Evolutionary conservation across 2,797 vertebrate genomes (phyloP).

Genomic region (Sebastiscus tertius): DNA sequence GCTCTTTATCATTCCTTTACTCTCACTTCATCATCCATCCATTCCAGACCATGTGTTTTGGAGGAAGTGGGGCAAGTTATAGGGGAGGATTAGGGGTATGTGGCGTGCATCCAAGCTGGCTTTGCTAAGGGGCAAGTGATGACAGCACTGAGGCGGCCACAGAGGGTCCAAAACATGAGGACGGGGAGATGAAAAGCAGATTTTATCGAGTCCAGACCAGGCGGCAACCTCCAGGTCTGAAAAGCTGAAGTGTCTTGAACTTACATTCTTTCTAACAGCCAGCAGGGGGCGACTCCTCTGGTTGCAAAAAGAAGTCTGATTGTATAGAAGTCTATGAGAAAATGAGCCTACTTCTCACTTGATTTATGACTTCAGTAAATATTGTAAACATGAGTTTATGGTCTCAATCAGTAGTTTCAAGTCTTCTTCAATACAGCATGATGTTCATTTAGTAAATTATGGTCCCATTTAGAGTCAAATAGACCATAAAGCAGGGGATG

Average conservation of each 20-base stretch:
- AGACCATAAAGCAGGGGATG: too few species aligned
- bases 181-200: not conserved
- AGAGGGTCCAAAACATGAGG: constrained; percentile 6
- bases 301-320: too few species aligned
- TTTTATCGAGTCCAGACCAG: not conserved
- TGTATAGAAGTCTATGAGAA: too few species aligned
- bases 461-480: too few species aligned
- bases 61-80: constrained; percentile 18
- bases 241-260: accelerated
- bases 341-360: too few species aligned
- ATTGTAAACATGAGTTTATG: too few species aligned
- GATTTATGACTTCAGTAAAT: too few species aligned
- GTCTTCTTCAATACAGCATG: too few species aligned
- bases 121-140: constrained; percentile 41
- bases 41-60: constrained; percentile 32
- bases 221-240: too few species aligned
- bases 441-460: too few species aligned
- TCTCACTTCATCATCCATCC: constrained; percentile 51
- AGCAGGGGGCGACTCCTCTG: too few species aligned
- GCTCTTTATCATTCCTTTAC: constrained; percentile 48
- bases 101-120: constrained; percentile 33
- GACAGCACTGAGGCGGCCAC: constrained; percentile 36
- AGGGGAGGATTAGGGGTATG: constrained; percentile 15
- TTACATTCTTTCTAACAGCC: accelerated
- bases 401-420: too few species aligned